phyloP scores from a whole-genome alignment of 1,140 invertebrate species.

The Lepidurus apus region DNA sequence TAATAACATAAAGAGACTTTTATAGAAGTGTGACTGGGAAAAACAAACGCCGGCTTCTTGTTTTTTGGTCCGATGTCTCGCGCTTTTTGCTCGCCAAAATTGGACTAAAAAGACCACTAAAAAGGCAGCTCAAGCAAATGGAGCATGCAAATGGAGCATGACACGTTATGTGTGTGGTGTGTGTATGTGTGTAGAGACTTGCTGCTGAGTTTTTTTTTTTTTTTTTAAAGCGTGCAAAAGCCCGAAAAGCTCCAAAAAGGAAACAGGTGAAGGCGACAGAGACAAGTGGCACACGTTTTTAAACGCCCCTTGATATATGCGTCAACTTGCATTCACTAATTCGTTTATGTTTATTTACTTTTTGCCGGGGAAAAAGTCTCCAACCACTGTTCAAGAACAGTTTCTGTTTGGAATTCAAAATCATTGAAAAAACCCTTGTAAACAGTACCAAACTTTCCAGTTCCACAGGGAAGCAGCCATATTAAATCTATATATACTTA shows the following conservation, averaged over 20 bases:
- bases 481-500: no score
- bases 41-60: neutral
- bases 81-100: neutral
- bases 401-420: no score
- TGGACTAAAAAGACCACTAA: no score
- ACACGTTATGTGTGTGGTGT: neutral
- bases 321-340: constrained; percentile 16
- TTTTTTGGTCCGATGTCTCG: neutral
- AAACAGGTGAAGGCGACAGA: constrained; percentile 18
- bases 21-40: no score
- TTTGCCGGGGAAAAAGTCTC: no score
- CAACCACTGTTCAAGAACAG: no score
- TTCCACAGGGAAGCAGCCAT: no score
- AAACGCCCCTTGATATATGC: constrained; percentile 7
- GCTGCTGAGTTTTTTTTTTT: neutral
- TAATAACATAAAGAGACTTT: no score
- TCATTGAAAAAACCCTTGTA: no score
- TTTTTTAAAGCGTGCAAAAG: neutral
- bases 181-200: neutral
- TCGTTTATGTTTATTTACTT: neutral
- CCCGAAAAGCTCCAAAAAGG: neutral
- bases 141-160: no score
- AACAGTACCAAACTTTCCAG: no score
- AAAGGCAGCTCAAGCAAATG: neutral
- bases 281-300: constrained; percentile 22